These are phyloP conservation scores for Pitta sordida DNA, from an alignment of 2,113 vertebrate genomes.

Conservation along the genomic window DNA sequence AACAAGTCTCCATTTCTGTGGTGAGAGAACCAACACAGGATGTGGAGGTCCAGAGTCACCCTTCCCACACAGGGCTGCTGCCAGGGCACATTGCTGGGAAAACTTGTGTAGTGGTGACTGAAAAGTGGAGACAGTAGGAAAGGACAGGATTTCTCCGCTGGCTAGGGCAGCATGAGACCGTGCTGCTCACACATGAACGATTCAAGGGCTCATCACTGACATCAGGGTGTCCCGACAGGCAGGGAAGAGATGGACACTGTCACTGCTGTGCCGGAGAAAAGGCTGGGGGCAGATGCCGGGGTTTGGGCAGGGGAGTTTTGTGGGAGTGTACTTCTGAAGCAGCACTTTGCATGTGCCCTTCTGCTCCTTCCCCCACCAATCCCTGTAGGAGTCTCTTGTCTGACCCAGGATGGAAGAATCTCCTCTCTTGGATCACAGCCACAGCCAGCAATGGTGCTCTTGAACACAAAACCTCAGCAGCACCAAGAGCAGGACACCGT, in stretches of 20 bases:
- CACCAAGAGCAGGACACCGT: background rate
- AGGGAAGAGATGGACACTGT: background rate
- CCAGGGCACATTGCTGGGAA: background rate
- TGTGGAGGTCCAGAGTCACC: accelerated
- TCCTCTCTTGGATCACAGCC: background rate
- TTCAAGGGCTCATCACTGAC: background rate
- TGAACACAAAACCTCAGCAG: background rate
- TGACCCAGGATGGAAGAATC: background rate
- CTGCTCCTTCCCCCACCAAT: background rate
- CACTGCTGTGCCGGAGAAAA: accelerated
- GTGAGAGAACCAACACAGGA: background rate
- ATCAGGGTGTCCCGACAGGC: background rate
- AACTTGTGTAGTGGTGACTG: background rate
- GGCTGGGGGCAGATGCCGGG: background rate
- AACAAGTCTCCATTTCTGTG: background rate
- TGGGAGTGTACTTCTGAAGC: background rate
- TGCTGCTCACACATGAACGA: accelerated
- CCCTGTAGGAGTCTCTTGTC: background rate
- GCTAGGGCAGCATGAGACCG: background rate
- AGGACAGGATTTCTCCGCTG: background rate
- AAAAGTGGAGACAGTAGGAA: background rate
- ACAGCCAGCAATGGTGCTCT: background rate
- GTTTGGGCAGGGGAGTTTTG: background rate
- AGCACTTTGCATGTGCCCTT: background rate
- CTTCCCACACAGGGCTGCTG: background rate